Conservation (phyloP, 2,888 invertebrate species). For the Diarsia mendica region DNA sequence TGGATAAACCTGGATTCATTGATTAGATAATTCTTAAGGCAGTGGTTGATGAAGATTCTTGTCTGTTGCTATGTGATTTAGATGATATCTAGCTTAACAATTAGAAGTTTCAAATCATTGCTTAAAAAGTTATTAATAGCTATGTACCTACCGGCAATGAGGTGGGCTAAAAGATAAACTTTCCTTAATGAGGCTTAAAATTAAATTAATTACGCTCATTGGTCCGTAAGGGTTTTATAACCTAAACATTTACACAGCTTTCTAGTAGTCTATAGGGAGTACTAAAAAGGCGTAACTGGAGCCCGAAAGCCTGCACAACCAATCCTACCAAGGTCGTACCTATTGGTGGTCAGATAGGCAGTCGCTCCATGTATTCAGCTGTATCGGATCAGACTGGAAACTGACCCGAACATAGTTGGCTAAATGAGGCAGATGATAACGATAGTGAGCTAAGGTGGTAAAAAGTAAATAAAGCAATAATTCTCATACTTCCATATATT, state of each 20-base stretch:
- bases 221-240: background rate
- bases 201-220: background rate
- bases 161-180: background rate
- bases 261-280: background rate
- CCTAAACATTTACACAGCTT: background rate
- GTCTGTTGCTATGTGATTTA: background rate
- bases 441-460: background rate
- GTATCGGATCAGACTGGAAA: background rate
- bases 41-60: background rate
- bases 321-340: background rate
- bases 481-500: background rate
- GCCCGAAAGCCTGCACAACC: background rate
- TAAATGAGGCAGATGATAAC: background rate
- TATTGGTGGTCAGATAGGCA: background rate
- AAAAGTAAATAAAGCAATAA: background rate
- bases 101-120: background rate
- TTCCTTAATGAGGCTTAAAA: background rate
- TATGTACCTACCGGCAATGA: background rate
- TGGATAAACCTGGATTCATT: background rate
- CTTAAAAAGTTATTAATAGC: background rate
- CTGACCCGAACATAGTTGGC: background rate
- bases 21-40: conserved; percentile 1
- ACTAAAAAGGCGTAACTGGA: background rate
- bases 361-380: background rate
- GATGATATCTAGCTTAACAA: background rate